Base-by-base conservation (phyloP, 2,113 vertebrate genomes). In the Eudyptes chrysolophus region DNA sequence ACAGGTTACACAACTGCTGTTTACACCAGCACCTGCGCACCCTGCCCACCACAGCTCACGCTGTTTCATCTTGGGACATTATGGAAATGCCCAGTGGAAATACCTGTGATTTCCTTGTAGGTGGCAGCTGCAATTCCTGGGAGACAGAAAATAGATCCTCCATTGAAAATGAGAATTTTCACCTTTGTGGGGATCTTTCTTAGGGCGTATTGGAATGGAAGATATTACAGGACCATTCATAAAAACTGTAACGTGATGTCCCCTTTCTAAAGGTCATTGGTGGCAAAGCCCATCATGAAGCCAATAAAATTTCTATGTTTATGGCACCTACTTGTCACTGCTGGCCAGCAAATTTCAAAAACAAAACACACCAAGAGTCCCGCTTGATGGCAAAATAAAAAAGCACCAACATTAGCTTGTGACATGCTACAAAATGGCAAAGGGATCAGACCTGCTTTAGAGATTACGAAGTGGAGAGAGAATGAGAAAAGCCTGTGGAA, bases 11-110 rank as follows among this genome's bases (percentile, higher is more conserved):
- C 48, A 64, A 66, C 26, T 40, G 44, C 44, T 54, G 12, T 60
- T 85, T 65, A 57, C 24, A 48, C 15, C 52, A 61, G 15, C 7
- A 9, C 32, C 32, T 2, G 7, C 81, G 44, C 49, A 70, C 26
- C 40, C 51, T 60, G 46, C 12, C 29, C 42, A 40, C 18, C 11
- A 6, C 54, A 79, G 27, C 38, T 81, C 22, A 5, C 7, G 1
- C 22, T 2, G 1, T 25, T 83, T 85, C 34, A 34, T 40, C 1
- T 1, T 32, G 20, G 60, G 54, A 71, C 0, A 1, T 36, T 52
- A 54, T 3, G 26, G 61, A 87, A 94, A 81, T 36, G 22, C 14
- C 24, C 30, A 40, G 5, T 20, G 46, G 40, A 87, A 89, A 84
- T 58, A 75, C 2, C 42, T 18, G 12, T 36, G 4, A 40, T 79